These are phyloP conservation scores for Parascotia fuliginaria DNA, from an alignment of 2,888 invertebrate species.

Conservation along the genomic window DNA sequence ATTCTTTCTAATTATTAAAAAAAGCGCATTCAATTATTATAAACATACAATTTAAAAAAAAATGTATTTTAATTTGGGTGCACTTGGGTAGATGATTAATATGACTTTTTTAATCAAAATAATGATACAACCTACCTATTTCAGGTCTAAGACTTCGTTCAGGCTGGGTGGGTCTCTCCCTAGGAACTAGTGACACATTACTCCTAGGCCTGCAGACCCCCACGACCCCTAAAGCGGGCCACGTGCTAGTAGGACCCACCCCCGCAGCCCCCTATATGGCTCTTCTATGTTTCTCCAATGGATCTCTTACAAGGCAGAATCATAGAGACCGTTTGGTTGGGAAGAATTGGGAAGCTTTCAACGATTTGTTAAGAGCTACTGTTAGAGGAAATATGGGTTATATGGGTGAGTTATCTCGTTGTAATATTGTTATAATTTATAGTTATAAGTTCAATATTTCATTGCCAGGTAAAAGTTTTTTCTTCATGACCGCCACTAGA, in stretches of 20 bases:
- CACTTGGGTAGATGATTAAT: too few species aligned
- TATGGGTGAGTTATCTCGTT: conserved; percentile 87
- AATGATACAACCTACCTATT: too few species aligned
- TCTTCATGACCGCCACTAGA: too few species aligned
- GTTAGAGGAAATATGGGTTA: conserved; percentile 97
- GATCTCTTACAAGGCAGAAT: conserved; percentile 95
- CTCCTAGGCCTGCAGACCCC: conserved; percentile 91
- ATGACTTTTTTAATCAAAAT: too few species aligned
- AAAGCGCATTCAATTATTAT: too few species aligned
- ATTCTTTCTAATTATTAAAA: too few species aligned
- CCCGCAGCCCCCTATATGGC: conserved; percentile 93
- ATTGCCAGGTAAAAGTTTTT: too few species aligned
- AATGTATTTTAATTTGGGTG: too few species aligned
- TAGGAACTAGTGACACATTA: conserved; percentile 97
- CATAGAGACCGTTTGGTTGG: conserved; percentile 91
- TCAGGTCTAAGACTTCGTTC: conserved; percentile 91
- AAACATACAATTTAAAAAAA: too few species aligned
- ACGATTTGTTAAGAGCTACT: conserved; percentile 91
- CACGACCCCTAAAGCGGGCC: conserved; percentile 90
- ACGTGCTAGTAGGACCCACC: conserved; percentile 95
- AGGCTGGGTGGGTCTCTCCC: conserved; percentile 94
- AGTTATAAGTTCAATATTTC: too few species aligned
- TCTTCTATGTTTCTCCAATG: conserved; percentile 96
- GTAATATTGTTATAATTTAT: neutral
- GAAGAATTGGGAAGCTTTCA: conserved; percentile 94